A percentile compares a stretch with the other conserved stretches of the same genome.
Evolutionary conservation across 2,888 invertebrate species (phyloP).

Genomic region (Polia nebulosa): DNA sequence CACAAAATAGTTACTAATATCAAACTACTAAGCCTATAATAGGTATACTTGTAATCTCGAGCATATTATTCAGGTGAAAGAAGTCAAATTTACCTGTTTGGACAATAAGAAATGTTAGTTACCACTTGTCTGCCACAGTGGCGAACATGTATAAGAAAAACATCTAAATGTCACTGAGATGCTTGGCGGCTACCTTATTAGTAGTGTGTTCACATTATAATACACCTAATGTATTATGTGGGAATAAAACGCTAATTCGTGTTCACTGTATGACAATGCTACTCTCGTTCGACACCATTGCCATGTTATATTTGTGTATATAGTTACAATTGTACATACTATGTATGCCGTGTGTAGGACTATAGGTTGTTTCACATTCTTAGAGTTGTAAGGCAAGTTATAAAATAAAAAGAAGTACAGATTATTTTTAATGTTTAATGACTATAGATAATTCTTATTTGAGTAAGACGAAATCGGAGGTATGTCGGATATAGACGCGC

Average conservation of each 20-base stretch:
- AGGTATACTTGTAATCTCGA: slow-evolving; percentile 57
- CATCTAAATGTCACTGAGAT: slow-evolving; percentile 17
- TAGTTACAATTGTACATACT: slow-evolving; percentile 89
- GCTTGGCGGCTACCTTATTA: slow-evolving; percentile 20
- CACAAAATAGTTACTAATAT: slow-evolving; percentile 32
- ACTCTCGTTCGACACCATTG: slow-evolving; percentile 76
- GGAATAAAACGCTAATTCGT: slow-evolving; percentile 68
- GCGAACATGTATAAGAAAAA: slow-evolving; percentile 70
- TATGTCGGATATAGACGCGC: slow-evolving; percentile 35
- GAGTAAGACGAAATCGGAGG: slow-evolving; percentile 49
- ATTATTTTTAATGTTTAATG: slow-evolving; percentile 68
- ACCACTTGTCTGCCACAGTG: slow-evolving; percentile 79
- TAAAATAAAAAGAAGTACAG: slow-evolving; percentile 78
- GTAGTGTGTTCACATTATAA: slow-evolving; percentile 30
- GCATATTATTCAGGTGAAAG: slow-evolving; percentile 63
- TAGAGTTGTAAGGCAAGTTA: slow-evolving; percentile 83
- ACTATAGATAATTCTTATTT: slow-evolving; percentile 60
- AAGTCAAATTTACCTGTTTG: slow-evolving; percentile 70
- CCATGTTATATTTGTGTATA: slow-evolving; percentile 86
- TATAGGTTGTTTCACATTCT: slow-evolving; percentile 86
- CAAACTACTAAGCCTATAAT: slow-evolving; percentile 49
- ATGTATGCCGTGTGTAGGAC: slow-evolving; percentile 88
- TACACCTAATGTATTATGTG: slow-evolving; percentile 43
- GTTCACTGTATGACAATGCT: slow-evolving; percentile 72
- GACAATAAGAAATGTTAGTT: slow-evolving; percentile 85